Percentiles rank a stretch among this genome's conserved stretches.
Evolutionary conservation across 1,140 invertebrate genomes (phyloP).

Genomic region (Drosophila lini): DNA sequence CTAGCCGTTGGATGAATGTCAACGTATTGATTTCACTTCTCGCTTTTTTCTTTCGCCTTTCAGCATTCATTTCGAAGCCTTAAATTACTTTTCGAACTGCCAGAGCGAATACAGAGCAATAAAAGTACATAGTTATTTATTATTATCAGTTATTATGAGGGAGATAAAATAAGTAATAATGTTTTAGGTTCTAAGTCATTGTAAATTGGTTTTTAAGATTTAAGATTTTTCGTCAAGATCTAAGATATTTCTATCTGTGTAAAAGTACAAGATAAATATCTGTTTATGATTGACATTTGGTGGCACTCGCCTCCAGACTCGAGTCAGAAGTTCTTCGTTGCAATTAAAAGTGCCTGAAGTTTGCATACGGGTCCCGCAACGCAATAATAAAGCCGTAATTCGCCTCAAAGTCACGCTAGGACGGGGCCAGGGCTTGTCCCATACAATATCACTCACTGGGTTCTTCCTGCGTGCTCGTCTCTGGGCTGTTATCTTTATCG

Average conservation of each 20-base stretch:
- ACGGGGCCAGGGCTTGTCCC: background rate
- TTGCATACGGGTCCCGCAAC: conserved; percentile 21
- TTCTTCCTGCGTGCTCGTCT: conserved; percentile 9
- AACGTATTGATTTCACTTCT: conserved; percentile 65
- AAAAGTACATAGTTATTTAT: background rate
- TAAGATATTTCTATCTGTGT: conserved; percentile 7
- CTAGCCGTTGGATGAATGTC: conserved; percentile 75
- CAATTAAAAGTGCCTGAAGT: conserved; percentile 64
- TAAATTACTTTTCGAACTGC: conserved; percentile 72
- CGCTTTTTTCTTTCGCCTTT: conserved; percentile 30
- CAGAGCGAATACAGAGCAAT: conserved; percentile 8
- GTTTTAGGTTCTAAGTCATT: background rate
- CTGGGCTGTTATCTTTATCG: conserved; percentile 63
- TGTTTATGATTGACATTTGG: conserved; percentile 71
- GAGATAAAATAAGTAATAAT: background rate
- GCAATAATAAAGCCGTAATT: conserved; percentile 17
- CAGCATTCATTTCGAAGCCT: conserved; percentile 42
- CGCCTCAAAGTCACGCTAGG: conserved; percentile 11
- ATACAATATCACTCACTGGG: conserved; percentile 1
- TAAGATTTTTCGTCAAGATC: background rate
- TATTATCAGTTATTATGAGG: background rate
- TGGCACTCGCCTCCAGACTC: conserved; percentile 23
- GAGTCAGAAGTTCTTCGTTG: conserved; percentile 35
- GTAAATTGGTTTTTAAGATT: background rate
- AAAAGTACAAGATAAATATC: conserved; percentile 17